phyloP scores from a whole-genome alignment of 1,140 invertebrate genomes.

The Mycetomoellerius zeteki region DNA sequence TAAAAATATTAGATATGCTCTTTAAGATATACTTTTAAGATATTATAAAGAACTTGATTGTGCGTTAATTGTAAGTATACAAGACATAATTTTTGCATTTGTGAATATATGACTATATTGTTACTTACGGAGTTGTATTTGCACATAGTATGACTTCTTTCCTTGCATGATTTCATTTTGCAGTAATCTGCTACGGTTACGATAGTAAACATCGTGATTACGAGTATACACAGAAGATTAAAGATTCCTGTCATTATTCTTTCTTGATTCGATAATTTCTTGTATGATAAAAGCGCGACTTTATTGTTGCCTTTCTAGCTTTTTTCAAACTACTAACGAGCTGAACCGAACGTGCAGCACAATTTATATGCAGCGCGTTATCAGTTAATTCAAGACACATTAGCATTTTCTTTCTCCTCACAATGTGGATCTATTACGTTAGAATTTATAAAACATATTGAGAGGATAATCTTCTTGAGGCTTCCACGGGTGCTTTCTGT shows the following conservation, averaged over 20 bases:
- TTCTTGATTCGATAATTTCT: background rate
- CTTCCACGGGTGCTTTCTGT: no score
- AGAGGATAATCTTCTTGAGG: no score
- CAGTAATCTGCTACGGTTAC: constrained; percentile 9
- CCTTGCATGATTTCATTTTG: background rate
- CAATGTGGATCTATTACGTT: no score
- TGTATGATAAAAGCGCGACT: background rate
- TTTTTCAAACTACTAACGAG: background rate
- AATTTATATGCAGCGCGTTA: constrained; percentile 39
- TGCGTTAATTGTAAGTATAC: no score
- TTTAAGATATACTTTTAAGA: no score
- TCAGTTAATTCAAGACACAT: background rate
- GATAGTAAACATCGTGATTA: background rate
- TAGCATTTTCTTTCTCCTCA: background rate
- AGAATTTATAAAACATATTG: no score
- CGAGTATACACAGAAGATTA: background rate
- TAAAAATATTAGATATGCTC: no score
- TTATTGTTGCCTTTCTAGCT: background rate
- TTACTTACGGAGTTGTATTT: constrained; percentile 45
- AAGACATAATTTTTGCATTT: no score
- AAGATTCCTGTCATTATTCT: constrained; percentile 4
- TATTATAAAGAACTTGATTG: no score
- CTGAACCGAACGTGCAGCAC: background rate
- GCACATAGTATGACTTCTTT: constrained; percentile 21
- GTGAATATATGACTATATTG: background rate